A percentile compares a stretch with the other conserved stretches of the same genome.
These are phyloP conservation scores for Artemia franciscana DNA, from an alignment of 1,140 invertebrate genomes.

Conservation along the genomic window DNA sequence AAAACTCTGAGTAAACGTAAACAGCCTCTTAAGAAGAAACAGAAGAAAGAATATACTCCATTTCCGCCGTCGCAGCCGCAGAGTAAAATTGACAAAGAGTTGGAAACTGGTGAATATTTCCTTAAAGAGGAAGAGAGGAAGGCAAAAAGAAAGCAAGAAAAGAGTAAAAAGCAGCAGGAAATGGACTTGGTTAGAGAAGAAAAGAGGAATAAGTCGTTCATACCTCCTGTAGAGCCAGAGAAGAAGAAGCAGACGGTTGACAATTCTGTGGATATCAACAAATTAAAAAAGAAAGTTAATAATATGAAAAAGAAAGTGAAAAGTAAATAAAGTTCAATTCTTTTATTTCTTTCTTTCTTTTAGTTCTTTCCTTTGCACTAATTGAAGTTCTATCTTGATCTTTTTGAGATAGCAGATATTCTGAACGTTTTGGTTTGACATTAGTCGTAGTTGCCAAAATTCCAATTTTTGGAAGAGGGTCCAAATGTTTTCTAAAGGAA, in stretches of 20 bases:
- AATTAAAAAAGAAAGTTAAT: neutral
- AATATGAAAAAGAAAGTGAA: neutral
- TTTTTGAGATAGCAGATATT: too few relatives aligned
- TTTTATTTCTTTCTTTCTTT: too few relatives aligned
- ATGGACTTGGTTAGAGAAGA: constrained; percentile 42
- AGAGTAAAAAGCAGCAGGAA: constrained; percentile 33
- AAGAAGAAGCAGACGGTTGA: constrained; percentile 5
- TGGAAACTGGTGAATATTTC: constrained; percentile 93
- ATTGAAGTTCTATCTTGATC: too few relatives aligned
- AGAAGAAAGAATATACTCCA: constrained; percentile 83
- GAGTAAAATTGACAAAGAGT: constrained; percentile 77
- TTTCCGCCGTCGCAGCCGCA: constrained; percentile 84
- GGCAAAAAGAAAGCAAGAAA: constrained; percentile 41
- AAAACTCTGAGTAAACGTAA: constrained; percentile 70
- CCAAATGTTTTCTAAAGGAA: too few relatives aligned
- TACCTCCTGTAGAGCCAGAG: constrained; percentile 46
- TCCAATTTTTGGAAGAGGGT: too few relatives aligned
- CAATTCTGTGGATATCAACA: constrained; percentile 12
- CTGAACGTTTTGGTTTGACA: too few relatives aligned
- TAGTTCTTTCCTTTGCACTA: too few relatives aligned
- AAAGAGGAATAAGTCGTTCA: constrained; percentile 48
- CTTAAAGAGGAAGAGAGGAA: constrained; percentile 58
- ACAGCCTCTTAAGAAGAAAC: constrained; percentile 51
- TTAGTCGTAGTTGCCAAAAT: too few relatives aligned
- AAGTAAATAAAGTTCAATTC: too few relatives aligned